Percentiles rank a stretch among this genome's conserved stretches.
phyloP scores from a whole-genome alignment of 2,113 vertebrate species.

The Grus americana region DNA sequence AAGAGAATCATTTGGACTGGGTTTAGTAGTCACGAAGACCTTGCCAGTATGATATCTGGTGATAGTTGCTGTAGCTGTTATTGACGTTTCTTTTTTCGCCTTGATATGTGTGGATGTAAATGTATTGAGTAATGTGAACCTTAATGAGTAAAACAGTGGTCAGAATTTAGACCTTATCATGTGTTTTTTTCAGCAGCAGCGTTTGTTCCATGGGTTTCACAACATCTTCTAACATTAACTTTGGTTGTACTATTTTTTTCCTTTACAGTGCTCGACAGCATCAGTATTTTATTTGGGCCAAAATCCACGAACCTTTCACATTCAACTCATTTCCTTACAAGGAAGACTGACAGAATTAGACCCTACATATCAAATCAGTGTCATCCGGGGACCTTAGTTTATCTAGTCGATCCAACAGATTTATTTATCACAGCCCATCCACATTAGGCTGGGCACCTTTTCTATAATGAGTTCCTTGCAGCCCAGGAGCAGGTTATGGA shows the following conservation, averaged over 20 bases:
- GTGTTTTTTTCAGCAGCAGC: background rate
- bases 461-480: conserved; percentile 25
- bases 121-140: background rate
- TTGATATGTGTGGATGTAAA: background rate
- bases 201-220: background rate
- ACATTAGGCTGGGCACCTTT: background rate
- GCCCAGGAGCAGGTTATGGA: background rate
- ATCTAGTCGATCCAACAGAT: background rate
- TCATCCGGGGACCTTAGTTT: background rate
- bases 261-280: background rate
- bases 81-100: background rate
- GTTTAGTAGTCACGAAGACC: background rate
- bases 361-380: background rate
- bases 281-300: background rate
- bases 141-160: background rate
- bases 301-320: background rate
- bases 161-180: background rate
- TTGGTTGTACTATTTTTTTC: background rate
- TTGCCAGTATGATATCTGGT: background rate
- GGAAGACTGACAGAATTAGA: background rate
- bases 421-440: conserved; percentile 15
- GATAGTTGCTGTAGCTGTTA: background rate
- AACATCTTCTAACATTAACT: background rate
- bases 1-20: background rate
- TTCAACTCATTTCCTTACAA: background rate